A percentile compares a stretch with the other conserved stretches of the same genome.
Conservation (phyloP, 2,113 vertebrate species). For the Eleginops maclovinus region DNA sequence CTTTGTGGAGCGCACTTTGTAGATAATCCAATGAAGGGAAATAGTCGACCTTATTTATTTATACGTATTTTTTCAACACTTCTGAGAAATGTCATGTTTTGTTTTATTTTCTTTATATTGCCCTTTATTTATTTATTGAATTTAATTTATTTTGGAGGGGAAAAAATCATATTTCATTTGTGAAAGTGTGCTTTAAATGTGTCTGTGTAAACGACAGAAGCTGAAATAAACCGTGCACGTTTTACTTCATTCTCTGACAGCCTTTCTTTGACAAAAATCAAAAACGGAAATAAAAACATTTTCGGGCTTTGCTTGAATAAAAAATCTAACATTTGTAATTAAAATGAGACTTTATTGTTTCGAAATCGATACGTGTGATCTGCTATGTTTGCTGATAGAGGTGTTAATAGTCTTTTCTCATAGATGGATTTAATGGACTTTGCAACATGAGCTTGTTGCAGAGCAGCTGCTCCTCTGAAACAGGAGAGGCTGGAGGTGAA, state of each 20-base stretch:
- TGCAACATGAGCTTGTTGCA: constrained; percentile 49
- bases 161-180: constrained; percentile 81
- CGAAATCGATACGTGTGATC: neutral
- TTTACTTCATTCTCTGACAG: constrained; percentile 85
- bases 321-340: no score
- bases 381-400: constrained; percentile 26
- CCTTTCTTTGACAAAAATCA: constrained; percentile 44
- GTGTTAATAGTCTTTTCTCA: constrained; percentile 34
- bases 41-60: constrained; percentile 79
- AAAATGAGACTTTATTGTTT: no score
- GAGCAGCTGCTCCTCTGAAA: constrained; percentile 74
- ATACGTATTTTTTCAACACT: constrained; percentile 44
- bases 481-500: constrained; percentile 70
- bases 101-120: constrained; percentile 24
- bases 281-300: no score
- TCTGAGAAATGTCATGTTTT: constrained; percentile 25
- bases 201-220: constrained; percentile 92
- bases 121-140: constrained; percentile 66
- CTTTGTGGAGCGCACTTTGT: constrained; percentile 87
- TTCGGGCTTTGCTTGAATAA: no score
- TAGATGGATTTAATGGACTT: constrained; percentile 34
- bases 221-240: constrained; percentile 95
- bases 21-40: constrained; percentile 81
- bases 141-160: constrained; percentile 83
- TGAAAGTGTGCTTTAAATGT: constrained; percentile 88